Evolutionary conservation across 2,113 vertebrate genomes (phyloP), one percentile per base, ranked within the genome.

Genomic region (Vidua macroura): DNA sequence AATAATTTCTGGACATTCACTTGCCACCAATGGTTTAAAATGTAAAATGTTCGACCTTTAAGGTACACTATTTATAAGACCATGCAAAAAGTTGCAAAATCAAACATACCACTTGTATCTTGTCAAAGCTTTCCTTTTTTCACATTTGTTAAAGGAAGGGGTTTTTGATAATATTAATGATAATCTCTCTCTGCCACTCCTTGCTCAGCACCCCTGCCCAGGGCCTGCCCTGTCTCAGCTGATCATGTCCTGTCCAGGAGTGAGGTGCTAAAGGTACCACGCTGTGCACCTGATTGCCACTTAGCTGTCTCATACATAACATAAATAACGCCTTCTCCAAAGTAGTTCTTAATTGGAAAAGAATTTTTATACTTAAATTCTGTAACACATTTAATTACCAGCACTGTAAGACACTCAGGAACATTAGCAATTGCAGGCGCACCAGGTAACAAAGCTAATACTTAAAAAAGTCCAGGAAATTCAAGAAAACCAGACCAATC

Each of bases 381-480:
- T 7, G 4, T 35, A 73, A 41, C 58, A 56, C 2, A 7, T 70
- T 79, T 88, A 70, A 60, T 83, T 94, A 83, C n/a, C 68, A 41
- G 19, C 7, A 1, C 21, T 44, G 18, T n/a, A 67, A 83, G 11
- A 30, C 9, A 3, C 43, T 91, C 16, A 17, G 66, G 52, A 88
- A 27, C 19, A 20, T n/a, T 59, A 52, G 15, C 24, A 76, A 58
- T 73, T 67, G 64, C 46, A 83, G 67, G 30, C 39, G 0, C 27
- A 76, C 64, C 69, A 81, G 53, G 53, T 80, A 95, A 67, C 35
- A 85, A 82, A 94, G 41, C 9, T 89, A 75, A 74, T 72, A 33
- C 60, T 79, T 91, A 52, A 69, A 80, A 83, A 91, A 82, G 31
- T 21, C 86, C 59, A 89, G 92, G 91, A 94, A 95, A 93, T 85